A percentile compares a stretch with the other conserved stretches of the same genome.
These are phyloP conservation scores for Edolisoma coerulescens DNA, from an alignment of 2,113 vertebrate species.

Conservation along the genomic window DNA sequence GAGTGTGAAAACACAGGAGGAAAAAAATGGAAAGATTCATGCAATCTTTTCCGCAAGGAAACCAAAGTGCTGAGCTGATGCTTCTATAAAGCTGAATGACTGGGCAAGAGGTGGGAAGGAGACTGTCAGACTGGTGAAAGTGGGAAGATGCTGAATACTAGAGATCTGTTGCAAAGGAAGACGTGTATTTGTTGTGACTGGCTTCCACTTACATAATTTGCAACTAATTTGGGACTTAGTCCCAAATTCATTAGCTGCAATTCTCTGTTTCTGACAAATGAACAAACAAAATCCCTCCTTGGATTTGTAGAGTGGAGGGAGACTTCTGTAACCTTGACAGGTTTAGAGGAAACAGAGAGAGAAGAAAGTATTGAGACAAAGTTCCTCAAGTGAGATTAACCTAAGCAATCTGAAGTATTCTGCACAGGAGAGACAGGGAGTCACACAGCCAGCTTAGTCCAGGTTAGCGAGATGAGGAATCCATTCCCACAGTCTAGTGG, in stretches of 20 bases:
- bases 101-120: background rate
- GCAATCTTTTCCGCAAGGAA: background rate
- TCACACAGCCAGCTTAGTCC: background rate
- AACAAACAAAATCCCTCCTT: background rate
- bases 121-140: background rate
- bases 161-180: background rate
- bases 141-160: background rate
- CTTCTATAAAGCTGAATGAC: background rate
- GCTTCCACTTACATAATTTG: background rate
- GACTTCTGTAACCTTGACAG: background rate
- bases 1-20: background rate
- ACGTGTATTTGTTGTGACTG: background rate
- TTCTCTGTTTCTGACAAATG: background rate
- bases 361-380: background rate
- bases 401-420: background rate
- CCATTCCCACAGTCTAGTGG: background rate
- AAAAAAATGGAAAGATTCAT: background rate
- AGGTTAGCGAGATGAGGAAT: background rate
- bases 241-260: background rate
- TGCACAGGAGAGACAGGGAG: background rate
- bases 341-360: background rate
- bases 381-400: background rate
- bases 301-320: background rate
- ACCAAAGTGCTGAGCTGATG: background rate
- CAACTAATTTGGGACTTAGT: background rate